These are phyloP conservation scores for Scytalopus superciliaris DNA, from an alignment of 2,113 vertebrate genomes.

Conservation along the genomic window DNA sequence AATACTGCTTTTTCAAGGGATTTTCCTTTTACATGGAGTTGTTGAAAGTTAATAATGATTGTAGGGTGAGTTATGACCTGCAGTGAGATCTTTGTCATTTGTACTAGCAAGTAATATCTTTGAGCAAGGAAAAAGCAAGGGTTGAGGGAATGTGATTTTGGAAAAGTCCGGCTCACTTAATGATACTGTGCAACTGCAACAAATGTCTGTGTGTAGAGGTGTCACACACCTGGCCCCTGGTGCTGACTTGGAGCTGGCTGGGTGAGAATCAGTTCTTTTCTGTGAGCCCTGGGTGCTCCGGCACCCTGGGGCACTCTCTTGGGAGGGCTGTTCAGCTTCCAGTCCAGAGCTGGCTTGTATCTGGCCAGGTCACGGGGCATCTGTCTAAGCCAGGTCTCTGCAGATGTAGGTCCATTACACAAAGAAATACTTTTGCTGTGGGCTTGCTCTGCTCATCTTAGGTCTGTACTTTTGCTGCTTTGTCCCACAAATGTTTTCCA, in stretches of 20 bases:
- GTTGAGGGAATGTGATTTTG: background rate
- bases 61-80: background rate
- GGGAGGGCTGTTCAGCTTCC: background rate
- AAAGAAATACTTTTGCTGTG: background rate
- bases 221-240: background rate
- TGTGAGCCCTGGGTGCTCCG: background rate
- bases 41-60: background rate
- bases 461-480: background rate
- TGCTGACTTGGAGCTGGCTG: background rate
- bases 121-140: background rate
- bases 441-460: background rate
- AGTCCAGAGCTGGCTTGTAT: background rate
- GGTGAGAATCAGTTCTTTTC: background rate
- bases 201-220: background rate
- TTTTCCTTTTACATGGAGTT: background rate
- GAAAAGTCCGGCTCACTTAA: background rate
- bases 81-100: background rate
- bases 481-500: background rate
- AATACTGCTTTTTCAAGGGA: background rate
- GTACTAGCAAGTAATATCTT: background rate
- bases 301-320: accelerated
- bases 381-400: background rate
- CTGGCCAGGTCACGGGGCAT: background rate
- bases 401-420: too few species aligned
- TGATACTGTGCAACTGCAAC: background rate